Conservation (phyloP, 2,797 vertebrate genomes). For the Falco biarmicus region DNA sequence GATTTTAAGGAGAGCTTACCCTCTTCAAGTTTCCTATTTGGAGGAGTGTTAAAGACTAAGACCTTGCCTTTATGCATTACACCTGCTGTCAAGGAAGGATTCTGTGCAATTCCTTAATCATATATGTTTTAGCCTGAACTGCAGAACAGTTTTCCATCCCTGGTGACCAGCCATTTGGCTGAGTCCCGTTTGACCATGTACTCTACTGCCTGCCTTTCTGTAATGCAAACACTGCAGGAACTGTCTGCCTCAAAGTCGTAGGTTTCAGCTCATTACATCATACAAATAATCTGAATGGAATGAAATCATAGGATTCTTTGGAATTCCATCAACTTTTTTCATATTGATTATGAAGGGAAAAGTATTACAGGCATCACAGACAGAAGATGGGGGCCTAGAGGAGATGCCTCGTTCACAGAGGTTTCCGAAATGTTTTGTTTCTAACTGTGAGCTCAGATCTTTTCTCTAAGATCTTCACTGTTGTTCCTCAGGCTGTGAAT, state of each 20-base stretch:
- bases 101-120: neutral
- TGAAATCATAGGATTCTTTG: neutral
- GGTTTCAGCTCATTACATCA: neutral
- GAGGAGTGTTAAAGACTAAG: neutral
- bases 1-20: neutral
- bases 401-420: neutral
- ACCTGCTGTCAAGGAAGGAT: neutral
- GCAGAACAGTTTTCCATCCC: neutral
- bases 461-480: neutral
- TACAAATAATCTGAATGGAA: neutral
- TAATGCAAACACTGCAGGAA: neutral
- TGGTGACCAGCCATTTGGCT: neutral
- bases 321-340: neutral
- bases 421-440: neutral
- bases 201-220: neutral
- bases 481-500: neutral
- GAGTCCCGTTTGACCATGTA: neutral
- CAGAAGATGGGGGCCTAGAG: neutral
- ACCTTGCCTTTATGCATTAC: neutral
- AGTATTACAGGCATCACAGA: neutral
- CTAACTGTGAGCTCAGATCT: neutral
- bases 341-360: neutral
- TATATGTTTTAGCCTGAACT: neutral
- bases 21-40: neutral
- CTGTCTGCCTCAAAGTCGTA: neutral